These are phyloP conservation scores for Eupithecia centaureata DNA, from an alignment of 2,888 invertebrate species.

Conservation along the genomic window DNA sequence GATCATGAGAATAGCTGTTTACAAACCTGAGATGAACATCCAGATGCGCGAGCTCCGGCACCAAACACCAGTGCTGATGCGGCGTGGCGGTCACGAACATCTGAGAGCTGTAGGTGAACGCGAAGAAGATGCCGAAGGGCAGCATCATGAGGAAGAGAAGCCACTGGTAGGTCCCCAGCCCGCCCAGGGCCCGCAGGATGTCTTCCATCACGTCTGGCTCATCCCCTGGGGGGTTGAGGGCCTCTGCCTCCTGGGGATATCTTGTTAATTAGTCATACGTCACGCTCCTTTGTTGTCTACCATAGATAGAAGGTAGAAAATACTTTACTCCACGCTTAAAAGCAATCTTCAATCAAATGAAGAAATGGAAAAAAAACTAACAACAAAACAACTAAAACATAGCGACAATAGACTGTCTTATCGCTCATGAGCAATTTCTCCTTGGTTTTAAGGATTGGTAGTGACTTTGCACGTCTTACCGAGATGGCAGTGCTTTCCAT, in stretches of 20 bases:
- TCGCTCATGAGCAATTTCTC: no score
- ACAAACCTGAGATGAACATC: slow-evolving; percentile 52
- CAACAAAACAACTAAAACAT: no score
- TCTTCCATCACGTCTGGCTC: slow-evolving; percentile 46
- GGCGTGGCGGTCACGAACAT: slow-evolving; percentile 64
- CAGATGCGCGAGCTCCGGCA: slow-evolving; percentile 58
- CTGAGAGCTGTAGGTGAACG: slow-evolving; percentile 58
- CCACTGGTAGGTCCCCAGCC: slow-evolving; percentile 50
- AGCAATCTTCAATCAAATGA: no score
- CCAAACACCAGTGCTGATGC: slow-evolving; percentile 62
- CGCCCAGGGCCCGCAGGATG: slow-evolving; percentile 50
- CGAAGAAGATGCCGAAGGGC: slow-evolving; percentile 55
- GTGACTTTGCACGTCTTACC: no score
- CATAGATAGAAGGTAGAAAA: no score
- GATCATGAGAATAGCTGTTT: neutral
- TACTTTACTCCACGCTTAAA: no score
- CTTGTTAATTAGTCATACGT: neutral
- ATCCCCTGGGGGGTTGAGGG: slow-evolving; percentile 23
- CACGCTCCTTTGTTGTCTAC: no score
- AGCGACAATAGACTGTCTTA: no score
- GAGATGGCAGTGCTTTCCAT: no score
- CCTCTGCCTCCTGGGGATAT: slow-evolving; percentile 17
- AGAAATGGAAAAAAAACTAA: no score
- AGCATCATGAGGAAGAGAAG: slow-evolving; percentile 53
- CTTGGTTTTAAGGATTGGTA: no score